Base-by-base conservation (phyloP, 1,140 invertebrate species). In the Microplitis demolitor region DNA sequence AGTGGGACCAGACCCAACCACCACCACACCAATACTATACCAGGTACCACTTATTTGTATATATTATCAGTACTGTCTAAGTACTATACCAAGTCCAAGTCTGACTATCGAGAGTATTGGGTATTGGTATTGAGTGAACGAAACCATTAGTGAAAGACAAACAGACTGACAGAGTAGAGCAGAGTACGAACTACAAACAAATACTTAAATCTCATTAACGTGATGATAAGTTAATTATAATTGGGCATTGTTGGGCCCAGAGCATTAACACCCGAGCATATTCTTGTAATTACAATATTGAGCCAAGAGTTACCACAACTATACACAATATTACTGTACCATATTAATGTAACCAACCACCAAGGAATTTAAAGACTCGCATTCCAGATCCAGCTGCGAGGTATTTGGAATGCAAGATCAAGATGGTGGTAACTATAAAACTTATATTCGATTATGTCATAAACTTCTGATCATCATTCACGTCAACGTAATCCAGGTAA, bases 391-490 rank as follows among this genome's bases (percentile, higher is more conserved):
- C 39, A 45, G 39, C 39, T 66, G 72, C 71, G 73, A 77, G n/a
- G 58, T 69, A 74, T 78, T 77, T 82, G 80, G 79, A 81, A 79
- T 81, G 79, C 75, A 71, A 75, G 76, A 82, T 81, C 80, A 82
- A 83, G 80, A 82, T 83, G 82, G 82, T 78, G 80, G 74, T 75
- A 74, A 61, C 78, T 74, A 66, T 79, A 72, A 76, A 71, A 75
- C 71, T 78, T 77, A 75, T 77, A 63, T 64, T 76, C 69, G 69
- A 69, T 77, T 76, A 82, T 83, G 78, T 83, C 76, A 76, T 66
- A 53, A 68, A 74, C 74, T 74, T 58, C 62, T 83, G 76, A 80
- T 80, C 75, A 71, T 77, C 74, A 64, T 66, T 66, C 72, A 70
- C 66, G 56, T 73, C 74, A 78, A 60, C 74, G 74, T 60, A 54